Evolutionary conservation across 2,113 vertebrate genomes (phyloP), one percentile per base, ranked within the genome.

Genomic region (Mus spicilegus): DNA sequence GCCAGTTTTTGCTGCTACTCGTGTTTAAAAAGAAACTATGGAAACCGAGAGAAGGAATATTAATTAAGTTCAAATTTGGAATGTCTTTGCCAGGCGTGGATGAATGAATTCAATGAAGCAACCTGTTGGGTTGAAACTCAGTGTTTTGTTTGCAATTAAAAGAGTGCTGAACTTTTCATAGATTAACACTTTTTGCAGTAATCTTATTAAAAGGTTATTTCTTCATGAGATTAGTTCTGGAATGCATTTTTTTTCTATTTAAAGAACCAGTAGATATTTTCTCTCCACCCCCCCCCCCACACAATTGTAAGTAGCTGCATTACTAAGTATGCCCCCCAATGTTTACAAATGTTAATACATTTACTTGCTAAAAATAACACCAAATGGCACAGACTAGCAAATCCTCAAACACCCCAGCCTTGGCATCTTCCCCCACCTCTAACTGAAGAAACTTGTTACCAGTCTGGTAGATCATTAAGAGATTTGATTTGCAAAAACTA

Each of bases 21-120:
- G 0, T 98, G 98, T 98, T 98, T 99, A 98, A 99, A 99, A 99
- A 99, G 99, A 98, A 99, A 99, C 99, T 99, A 99, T 99, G 99
- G 99, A 99, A 99, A 99, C 99, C 98, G 98, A 93, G 94, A 98
- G 98, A 96, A 98, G 98, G 98, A 99, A 99, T 99, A 99, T 99
- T 99, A 99, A 99, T 99, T 99, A 99, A 99, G 98, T 98, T 99
- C 98, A 99, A 99, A 99, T 99, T 98, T 98, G 98, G 98, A 98
- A 99, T 98, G 98, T 98, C 98, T 98, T 97, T 98, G 98, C 98
- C 98, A 99, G 98, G 96, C 98, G 97, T 97, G 97, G 98, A 98
- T 98, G 98, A 98, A 98, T 98, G 98, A 98, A 98, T 99, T 99
- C 98, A 98, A 97, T 98, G 98, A 98, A 98, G 98, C 96, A 98